A percentile compares a stretch with the other conserved stretches of the same genome.
These are phyloP conservation scores for Calidris pugnax DNA, from an alignment of 2,113 vertebrate genomes.

Conservation along the genomic window DNA sequence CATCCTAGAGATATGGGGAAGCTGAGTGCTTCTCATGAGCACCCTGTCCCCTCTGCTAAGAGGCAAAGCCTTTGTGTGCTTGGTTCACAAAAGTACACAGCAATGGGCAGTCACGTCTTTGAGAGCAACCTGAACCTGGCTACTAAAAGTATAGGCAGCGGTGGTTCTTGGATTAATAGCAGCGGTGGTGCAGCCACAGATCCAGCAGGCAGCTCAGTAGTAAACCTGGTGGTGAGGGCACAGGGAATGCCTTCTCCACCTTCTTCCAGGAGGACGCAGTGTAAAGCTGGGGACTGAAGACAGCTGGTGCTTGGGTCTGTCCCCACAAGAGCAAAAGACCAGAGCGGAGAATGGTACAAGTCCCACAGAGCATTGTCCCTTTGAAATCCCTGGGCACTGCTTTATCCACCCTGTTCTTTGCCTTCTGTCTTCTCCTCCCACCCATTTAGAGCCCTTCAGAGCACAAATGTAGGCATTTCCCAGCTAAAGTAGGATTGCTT, in stretches of 20 bases:
- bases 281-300: not conserved
- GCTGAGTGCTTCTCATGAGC: not conserved
- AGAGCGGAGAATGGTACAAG: not conserved
- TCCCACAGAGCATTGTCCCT: fast-evolving
- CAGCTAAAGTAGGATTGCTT: not conserved
- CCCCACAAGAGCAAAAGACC: not conserved
- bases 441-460: not conserved
- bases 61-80: not conserved
- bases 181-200: not conserved
- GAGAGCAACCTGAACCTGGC: not conserved
- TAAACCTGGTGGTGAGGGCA: not conserved
- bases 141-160: not conserved
- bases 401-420: not conserved
- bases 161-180: not conserved
- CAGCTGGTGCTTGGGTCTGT: not conserved
- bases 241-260: not conserved
- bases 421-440: not conserved
- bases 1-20: not conserved
- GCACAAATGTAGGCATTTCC: not conserved
- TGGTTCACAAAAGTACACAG: not conserved
- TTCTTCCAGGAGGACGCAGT: not conserved
- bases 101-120: not conserved
- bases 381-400: not conserved
- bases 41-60: not conserved
- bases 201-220: not conserved